Evolutionary conservation across 2,113 vertebrate genomes (phyloP), one percentile per base, ranked within the genome.

Genomic region (Thinocorus orbignyianus): DNA sequence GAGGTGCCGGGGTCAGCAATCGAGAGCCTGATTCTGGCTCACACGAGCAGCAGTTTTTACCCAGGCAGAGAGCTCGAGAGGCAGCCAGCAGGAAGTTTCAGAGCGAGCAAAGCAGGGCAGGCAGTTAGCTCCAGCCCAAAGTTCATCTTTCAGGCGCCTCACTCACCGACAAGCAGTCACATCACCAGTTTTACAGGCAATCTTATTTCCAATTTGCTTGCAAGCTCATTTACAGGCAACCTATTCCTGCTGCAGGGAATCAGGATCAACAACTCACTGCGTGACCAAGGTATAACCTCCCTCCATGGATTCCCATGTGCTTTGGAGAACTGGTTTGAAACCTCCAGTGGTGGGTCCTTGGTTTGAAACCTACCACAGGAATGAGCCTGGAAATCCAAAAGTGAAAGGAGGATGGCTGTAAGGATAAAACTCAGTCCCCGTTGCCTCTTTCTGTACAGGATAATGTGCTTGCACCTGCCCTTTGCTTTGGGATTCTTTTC

Each of bases 301-400:
- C 44, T 39, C 15, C 51, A 1, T 30, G 5, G 37, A 37, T n/a
- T 39, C 31, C 64, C 1, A 0, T 3, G 33, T 22, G 66, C 79
- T 73, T 4, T 1, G 19, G 35, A 22, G 51, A 88, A 37, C n/a
- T 54, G 35, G 11, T 3, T 65, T 54, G 69, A 61, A 86, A 66
- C 19, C 37, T 83, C 2, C 0, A 20, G 24, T 18, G 61, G 51
- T 18, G 28, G 12, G 11, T 66, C 76, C 24, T 61, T 24, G 35
- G 22, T 65, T 88, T 65, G 80, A 46, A 92, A 71, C 10, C 37
- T 42, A 33, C 69, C 69, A 49, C 42, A 64, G 76, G 64, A 88
- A 84, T 52, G 46, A 89, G 37, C 22, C 51, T 58, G 69, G 60
- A 62, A 83, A 81, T 48, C 26, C 1, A 0, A 42, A 73, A 44